Percentiles rank a stretch among this genome's conserved stretches.
phyloP scores from a whole-genome alignment of 2,797 vertebrate genomes.

The Aldrovandia affinis region DNA sequence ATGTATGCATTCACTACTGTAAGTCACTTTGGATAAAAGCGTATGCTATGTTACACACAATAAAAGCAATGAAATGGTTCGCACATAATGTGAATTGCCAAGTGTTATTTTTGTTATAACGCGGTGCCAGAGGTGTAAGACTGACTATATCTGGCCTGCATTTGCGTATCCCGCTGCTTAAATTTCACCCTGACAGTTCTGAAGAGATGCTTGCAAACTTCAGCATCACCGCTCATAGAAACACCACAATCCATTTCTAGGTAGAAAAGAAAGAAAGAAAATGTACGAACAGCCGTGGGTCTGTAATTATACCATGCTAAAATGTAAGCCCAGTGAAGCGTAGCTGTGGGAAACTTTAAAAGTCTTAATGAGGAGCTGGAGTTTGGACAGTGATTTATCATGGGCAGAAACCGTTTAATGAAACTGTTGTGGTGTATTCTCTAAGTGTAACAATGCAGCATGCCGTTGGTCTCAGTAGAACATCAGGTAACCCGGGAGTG shows the following conservation, averaged over 20 bases:
- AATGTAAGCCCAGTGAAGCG: not conserved
- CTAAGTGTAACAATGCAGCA: no score
- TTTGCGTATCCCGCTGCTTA: not conserved
- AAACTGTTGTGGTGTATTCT: not conserved
- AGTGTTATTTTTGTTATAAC: not conserved
- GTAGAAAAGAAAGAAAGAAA: not conserved
- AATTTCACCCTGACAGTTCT: not conserved
- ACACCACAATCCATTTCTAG: not conserved
- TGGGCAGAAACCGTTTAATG: conserved; percentile 9
- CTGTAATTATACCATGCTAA: not conserved
- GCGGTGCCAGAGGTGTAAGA: not conserved
- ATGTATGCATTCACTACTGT: no score
- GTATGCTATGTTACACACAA: no score
- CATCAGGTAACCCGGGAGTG: not conserved
- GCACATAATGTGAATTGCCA: not conserved
- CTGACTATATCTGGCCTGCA: not conserved
- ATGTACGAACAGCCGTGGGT: not conserved
- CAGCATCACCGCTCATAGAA: not conserved
- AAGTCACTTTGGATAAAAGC: no score
- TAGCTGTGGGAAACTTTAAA: conserved; percentile 17
- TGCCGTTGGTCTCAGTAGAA: not conserved
- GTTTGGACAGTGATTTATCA: conserved; percentile 17
- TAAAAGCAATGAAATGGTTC: not conserved
- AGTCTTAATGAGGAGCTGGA: not conserved
- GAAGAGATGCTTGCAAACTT: not conserved